Percentiles rank a stretch among this genome's conserved stretches.
phyloP scores from a whole-genome alignment of 1,140 invertebrate species.

The Aethina tumida region DNA sequence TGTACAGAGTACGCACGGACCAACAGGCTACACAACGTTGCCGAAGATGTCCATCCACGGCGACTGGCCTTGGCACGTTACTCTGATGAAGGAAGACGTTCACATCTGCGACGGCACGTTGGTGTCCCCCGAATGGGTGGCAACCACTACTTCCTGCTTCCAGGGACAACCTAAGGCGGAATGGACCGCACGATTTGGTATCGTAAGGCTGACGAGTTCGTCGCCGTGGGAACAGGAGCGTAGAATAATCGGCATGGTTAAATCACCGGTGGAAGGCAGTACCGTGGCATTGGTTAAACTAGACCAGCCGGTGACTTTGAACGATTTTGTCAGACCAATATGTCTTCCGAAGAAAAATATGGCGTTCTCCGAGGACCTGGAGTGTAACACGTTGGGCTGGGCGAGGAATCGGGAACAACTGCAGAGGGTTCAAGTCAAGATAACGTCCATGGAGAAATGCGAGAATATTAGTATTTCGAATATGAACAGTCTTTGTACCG shows the following conservation, averaged over 20 bases:
- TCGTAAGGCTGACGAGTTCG: slow-evolving; percentile 60
- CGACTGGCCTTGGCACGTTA: slow-evolving; percentile 85
- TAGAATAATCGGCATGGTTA: slow-evolving; percentile 77
- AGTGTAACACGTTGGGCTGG: slow-evolving; percentile 77
- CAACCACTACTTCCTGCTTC: slow-evolving; percentile 83
- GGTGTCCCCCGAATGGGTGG: slow-evolving; percentile 66
- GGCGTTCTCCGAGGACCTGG: slow-evolving; percentile 17
- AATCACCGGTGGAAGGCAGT: slow-evolving; percentile 80
- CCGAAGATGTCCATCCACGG: slow-evolving; percentile 61
- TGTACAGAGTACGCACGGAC: slow-evolving; percentile 51
- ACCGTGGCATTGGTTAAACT: slow-evolving; percentile 72
- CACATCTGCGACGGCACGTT: slow-evolving; percentile 84
- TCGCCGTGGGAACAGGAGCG: slow-evolving; percentile 82
- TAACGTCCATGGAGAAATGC: slow-evolving; percentile 65
- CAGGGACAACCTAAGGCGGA: slow-evolving; percentile 79
- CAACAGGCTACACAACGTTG: slow-evolving; percentile 42
- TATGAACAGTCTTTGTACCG: slow-evolving; percentile 72
- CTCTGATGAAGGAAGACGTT: slow-evolving; percentile 69
- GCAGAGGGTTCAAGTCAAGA: slow-evolving; percentile 63
- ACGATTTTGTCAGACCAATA: slow-evolving; percentile 73
- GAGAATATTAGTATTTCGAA: slow-evolving; percentile 75
- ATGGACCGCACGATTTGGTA: slow-evolving; percentile 71
- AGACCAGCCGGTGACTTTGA: slow-evolving; percentile 61
- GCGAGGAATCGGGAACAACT: slow-evolving; percentile 66
- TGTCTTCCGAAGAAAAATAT: slow-evolving; percentile 53